Percentiles rank a stretch among this genome's conserved stretches.
phyloP scores from a whole-genome alignment of 2,113 vertebrate genomes.

The Strigops habroptila region DNA sequence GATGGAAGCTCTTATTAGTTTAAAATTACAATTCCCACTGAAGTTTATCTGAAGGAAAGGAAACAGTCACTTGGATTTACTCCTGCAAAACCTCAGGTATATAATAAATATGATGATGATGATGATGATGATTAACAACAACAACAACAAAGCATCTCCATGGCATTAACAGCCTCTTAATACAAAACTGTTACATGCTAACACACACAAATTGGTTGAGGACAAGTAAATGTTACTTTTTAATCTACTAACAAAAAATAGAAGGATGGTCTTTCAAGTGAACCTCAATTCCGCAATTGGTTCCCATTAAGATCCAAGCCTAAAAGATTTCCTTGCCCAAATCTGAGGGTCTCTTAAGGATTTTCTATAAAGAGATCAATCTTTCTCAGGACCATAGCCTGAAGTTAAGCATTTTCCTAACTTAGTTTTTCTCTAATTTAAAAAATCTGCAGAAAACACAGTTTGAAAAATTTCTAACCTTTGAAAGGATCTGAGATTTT shows the following conservation, averaged over 20 bases:
- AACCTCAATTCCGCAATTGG: fast-evolving
- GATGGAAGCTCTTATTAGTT: not conserved
- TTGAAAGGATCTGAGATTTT: constrained; percentile 53
- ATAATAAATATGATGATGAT: not conserved
- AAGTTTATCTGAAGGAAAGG: not conserved
- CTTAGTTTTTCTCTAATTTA: constrained; percentile 48
- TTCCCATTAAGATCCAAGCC: not conserved
- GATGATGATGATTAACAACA: not conserved
- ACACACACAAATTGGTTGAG: not conserved
- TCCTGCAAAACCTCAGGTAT: not conserved
- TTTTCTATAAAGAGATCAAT: constrained; percentile 37
- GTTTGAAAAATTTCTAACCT: constrained; percentile 47
- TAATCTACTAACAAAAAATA: not conserved
- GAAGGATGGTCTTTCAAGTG: not conserved
- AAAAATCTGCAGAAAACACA: constrained; percentile 57
- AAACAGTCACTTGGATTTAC: not conserved
- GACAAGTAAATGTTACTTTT: not conserved
- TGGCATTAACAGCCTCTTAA: not conserved
- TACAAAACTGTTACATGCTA: not conserved
- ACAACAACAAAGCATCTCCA: not conserved
- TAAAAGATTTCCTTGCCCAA: constrained; percentile 29
- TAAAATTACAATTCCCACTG: not conserved
- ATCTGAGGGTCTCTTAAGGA: constrained; percentile 9
- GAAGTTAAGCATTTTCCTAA: constrained; percentile 28
- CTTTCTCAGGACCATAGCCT: not conserved